Evolutionary conservation across 2,888 invertebrate species (phyloP).

Genomic region (Cheilosia grossa): DNA sequence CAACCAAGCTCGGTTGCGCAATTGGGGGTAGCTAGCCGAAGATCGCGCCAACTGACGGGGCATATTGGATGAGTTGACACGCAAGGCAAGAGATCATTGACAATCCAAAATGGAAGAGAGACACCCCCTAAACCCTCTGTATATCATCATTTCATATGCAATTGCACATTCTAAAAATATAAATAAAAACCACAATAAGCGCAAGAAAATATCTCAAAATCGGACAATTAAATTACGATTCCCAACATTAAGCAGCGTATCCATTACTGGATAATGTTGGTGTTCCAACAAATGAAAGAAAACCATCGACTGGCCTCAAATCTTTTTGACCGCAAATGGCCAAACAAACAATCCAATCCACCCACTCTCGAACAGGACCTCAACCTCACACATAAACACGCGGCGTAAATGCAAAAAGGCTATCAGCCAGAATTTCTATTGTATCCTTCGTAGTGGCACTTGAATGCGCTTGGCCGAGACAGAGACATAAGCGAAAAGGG

Average conservation of each 20-base stretch:
- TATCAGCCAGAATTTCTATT: no score
- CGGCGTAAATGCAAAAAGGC: no score
- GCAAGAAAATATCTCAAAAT: not conserved
- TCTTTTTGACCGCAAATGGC: conserved; percentile 30
- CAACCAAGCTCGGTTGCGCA: no score
- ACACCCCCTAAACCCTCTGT: no score
- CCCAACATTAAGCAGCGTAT: not conserved
- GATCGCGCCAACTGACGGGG: no score
- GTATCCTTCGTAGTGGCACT: conserved; percentile 21
- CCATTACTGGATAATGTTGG: not conserved
- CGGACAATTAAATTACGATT: conserved; percentile 42
- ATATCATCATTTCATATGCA: no score
- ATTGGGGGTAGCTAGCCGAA: no score
- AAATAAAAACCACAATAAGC: no score
- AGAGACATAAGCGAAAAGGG: conserved; percentile 7
- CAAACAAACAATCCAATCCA: conserved; percentile 14
- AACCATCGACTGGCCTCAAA: conserved; percentile 16
- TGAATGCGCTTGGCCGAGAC: conserved; percentile 28
- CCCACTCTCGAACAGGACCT: not conserved
- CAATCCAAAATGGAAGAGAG: no score
- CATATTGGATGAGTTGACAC: no score
- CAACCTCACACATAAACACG: not conserved
- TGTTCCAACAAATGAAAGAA: conserved; percentile 9
- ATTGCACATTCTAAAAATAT: no score
- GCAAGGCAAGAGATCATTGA: no score